Evolutionary conservation across 53 echinoderm and acorn worm genomes (phyloP).

Genomic region (Paelopatides confundens): DNA sequence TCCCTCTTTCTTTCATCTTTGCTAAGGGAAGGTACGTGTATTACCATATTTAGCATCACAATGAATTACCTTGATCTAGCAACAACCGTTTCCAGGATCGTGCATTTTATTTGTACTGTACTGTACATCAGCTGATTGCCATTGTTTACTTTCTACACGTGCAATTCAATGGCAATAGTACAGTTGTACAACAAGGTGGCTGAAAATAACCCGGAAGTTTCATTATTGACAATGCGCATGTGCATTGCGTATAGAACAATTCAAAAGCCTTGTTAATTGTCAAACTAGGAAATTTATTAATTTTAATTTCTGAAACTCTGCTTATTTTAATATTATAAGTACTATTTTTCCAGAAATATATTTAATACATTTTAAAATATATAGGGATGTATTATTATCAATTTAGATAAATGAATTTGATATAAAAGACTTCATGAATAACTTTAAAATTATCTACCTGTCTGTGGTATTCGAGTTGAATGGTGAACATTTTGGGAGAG

Average conservation of each 20-base stretch:
- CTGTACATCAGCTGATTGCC: constrained; percentile 1
- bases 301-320: not conserved
- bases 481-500: constrained; percentile 45
- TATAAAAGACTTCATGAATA: not conserved
- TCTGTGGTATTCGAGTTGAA: not conserved
- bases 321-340: not conserved
- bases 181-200: too few species aligned
- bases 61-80: too few species aligned
- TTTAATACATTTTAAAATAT: not conserved
- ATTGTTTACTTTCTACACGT: constrained; percentile 26
- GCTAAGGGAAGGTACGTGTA: too few species aligned
- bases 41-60: too few species aligned
- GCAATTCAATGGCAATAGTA: too few species aligned
- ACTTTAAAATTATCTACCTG: not conserved
- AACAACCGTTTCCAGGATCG: too few species aligned
- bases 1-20: too few species aligned
- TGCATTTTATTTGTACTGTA: too few species aligned
- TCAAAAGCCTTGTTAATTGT: not conserved
- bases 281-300: not conserved
- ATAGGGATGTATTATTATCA: not conserved
- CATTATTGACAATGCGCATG: not conserved
- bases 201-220: constrained; percentile 39
- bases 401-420: not conserved
- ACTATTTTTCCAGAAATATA: not conserved
- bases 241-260: constrained; percentile 1